Percentiles rank a stretch among this genome's conserved stretches.
phyloP scores from a whole-genome alignment of 2,113 vertebrate genomes.

The Dryoscopus gambensis region DNA sequence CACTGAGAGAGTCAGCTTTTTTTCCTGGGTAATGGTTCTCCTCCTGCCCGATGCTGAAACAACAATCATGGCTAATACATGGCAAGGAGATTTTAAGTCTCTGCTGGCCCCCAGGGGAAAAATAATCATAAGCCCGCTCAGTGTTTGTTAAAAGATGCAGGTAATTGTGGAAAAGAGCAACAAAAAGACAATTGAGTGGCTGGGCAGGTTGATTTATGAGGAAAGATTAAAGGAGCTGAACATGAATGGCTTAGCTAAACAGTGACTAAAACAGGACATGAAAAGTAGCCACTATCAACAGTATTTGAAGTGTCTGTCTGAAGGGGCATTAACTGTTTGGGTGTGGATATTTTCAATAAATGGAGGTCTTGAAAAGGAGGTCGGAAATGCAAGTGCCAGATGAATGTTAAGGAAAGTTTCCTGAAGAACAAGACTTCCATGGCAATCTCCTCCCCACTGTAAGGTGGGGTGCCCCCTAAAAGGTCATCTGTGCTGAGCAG shows the following conservation, averaged over 20 bases:
- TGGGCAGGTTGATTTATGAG: constrained; percentile 52
- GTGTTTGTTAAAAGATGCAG: background rate
- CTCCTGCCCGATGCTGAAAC: background rate
- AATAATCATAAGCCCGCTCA: constrained; percentile 8
- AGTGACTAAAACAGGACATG: constrained; percentile 1
- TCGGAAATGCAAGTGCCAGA: background rate
- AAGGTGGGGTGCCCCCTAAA: background rate
- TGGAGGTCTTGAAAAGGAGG: background rate
- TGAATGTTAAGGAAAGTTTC: background rate
- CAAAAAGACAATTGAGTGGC: constrained; percentile 13
- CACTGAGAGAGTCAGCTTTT: background rate
- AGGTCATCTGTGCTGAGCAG: background rate
- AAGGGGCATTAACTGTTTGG: background rate
- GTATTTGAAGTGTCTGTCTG: constrained; percentile 14
- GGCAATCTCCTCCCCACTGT: background rate
- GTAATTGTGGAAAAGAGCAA: constrained; percentile 26
- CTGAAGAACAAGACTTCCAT: background rate
- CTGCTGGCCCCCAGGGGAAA: background rate
- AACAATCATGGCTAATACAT: background rate
- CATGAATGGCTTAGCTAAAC: constrained; percentile 44
- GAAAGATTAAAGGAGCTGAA: constrained; percentile 59
- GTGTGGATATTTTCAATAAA: background rate
- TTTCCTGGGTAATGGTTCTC: background rate
- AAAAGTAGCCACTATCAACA: constrained; percentile 38
- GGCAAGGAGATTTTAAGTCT: background rate